These are phyloP conservation scores for Menidia menidia DNA, from an alignment of 2,797 vertebrate species.

Conservation along the genomic window DNA sequence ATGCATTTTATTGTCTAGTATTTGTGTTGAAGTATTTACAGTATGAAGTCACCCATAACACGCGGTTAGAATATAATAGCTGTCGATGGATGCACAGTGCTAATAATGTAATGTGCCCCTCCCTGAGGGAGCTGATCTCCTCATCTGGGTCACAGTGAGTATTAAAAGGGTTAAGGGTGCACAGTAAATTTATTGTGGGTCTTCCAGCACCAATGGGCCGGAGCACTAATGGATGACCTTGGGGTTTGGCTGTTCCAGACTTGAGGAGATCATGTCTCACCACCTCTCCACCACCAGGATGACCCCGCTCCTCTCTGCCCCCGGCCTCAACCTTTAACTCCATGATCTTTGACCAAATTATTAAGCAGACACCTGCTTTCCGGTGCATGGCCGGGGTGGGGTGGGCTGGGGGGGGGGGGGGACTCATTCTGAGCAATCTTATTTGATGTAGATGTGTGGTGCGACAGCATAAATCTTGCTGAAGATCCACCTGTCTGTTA, in stretches of 20 bases:
- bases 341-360: constrained; percentile 99
- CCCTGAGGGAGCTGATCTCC: constrained; percentile 83
- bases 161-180: constrained; percentile 99
- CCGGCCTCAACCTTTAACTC: constrained; percentile 95
- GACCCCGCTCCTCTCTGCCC: constrained; percentile 91
- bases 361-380: constrained; percentile 99
- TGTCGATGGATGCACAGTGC: constrained; percentile 81
- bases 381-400: constrained; percentile 79
- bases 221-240: constrained; percentile 99
- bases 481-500: constrained; percentile 85
- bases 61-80: constrained; percentile 77
- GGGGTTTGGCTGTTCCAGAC: constrained; percentile 93
- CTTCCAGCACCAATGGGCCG: constrained; percentile 85
- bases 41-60: constrained; percentile 75
- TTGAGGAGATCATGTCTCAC: constrained; percentile 89
- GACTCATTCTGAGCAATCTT: constrained; percentile 81
- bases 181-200: constrained; percentile 93
- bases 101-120: constrained; percentile 86
- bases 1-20: constrained; percentile 39
- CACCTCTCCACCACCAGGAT: constrained; percentile 87
- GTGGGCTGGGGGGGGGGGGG: constrained; percentile 21
- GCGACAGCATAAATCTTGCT: constrained; percentile 82
- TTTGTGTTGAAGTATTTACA: constrained; percentile 74
- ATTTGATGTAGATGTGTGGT: constrained; percentile 89
- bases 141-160: constrained; percentile 87